Base-by-base conservation (phyloP, 1,140 invertebrate species). In the Listronotus bonariensis region DNA sequence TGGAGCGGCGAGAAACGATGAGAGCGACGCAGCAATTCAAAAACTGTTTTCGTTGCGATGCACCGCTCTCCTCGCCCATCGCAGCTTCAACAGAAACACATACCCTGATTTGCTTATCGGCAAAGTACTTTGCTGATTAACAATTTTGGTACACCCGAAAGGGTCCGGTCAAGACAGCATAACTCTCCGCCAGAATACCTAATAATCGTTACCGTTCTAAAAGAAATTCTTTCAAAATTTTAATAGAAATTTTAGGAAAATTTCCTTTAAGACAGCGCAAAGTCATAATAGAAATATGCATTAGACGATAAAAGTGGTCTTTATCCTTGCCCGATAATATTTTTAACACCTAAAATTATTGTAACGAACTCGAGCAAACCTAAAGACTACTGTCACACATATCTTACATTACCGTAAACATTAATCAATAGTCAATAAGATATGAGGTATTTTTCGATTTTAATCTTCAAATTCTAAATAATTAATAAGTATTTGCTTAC, bases 401-500 rank as follows among this genome's bases (percentile, higher is more conserved):
- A 55, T 45, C 61, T 63, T 63, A 63, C 59, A 62, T 53, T 60
- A 60, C 46, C 57, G 46, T 62, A 54, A 63, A 48, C 31, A 54
- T 48, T 63, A 63, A 53, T 63, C 40, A 60, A 60, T 63, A 62
- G 59, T 62, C 42, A 53, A 54, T 62, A 53, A 62, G 59, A 54
- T 66, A 57, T 59, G 55, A 64, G 54, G 61, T 64, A 64, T 64
- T 67, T 36, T 67, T 67, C 42, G 51, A 34, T 45, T 67, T 51
- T 51, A 38, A 43, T 46, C 32, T 62, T 40, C 45, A 51, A 40
- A 32, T 20, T 58, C 42, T 58, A 58, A 46, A 58, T 48, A 51
- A 52, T 42, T 40, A n/a, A 18, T 31, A 49, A 49, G 20, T 20
- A 49, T 18, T 49, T 49, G 18, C 18, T 15, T 31, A 62, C 48